Base-by-base conservation (phyloP, 2,797 vertebrate species). In the Tiaroga cobitis region DNA sequence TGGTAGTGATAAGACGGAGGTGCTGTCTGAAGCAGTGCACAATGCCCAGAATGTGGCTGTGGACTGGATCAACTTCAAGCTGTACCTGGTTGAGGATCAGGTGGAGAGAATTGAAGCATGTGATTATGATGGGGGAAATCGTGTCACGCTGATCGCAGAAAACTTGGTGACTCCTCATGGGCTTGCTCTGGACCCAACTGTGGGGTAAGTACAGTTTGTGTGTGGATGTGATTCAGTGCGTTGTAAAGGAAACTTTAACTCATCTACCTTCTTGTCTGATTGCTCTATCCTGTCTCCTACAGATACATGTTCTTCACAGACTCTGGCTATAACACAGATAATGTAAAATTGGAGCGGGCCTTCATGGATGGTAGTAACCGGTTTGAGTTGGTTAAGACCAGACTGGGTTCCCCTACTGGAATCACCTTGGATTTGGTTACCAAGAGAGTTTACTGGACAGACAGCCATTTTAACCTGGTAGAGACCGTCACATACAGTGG, bases 271-370 rank as follows among this genome's bases (percentile, higher is more conserved):
- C 1, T 34, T 34, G 24, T 41, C 82, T 81, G 16, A 29, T 41
- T 39, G 24, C 49, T 21, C 1, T 24, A 76, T 29, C 51, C n/a
- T 39, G 1, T 69, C 24, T 69, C 39, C 29, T 91, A 86, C 86
- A 95, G 94, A 76, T 95, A 95, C 87, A 95, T 95, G 95, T 95
- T 95, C 88, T 95, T 95, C 88, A 94, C 94, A 75, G 94, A 95
- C 89, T 92, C 74, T 91, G 94, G 94, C 5, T 2, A 21, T 46
- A 15, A 8, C 34, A 78, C 24, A 37, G 87, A 94, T 81, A 56
- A 93, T 34, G 87, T 92, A 79, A 95, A 95, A 80, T 90, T 95
- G 0, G 95, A 95, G 59, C 92, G 95, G 10, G 94, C 94, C 70
- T 95, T 92, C 88, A 95, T 95, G 95, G 95, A 95, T 46, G 94